Percentiles rank a stretch among this genome's conserved stretches.
These are phyloP conservation scores for Gobio occitaniae DNA, from an alignment of 2,797 vertebrate species.

Conservation along the genomic window DNA sequence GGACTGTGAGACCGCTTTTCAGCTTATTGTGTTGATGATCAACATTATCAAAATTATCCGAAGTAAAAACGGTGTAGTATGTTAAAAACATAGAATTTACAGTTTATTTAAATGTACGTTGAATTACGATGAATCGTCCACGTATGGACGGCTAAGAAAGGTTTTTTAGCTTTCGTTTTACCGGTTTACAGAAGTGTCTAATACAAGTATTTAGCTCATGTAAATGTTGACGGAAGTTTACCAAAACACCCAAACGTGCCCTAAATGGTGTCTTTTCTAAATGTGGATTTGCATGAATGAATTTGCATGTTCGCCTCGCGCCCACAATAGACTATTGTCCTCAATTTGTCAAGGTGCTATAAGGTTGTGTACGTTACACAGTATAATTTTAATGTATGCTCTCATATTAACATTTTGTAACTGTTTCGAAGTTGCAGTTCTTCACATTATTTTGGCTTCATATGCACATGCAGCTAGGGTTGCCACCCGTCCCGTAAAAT, in stretches of 20 bases:
- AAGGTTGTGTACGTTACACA: background rate
- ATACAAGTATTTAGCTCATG: background rate
- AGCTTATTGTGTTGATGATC: background rate
- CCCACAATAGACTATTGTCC: slow-evolving; percentile 2
- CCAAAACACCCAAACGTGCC: slow-evolving; percentile 13
- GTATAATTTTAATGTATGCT: background rate
- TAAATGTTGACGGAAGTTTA: slow-evolving; percentile 52
- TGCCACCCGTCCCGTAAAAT: too few relatives aligned
- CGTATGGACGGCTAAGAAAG: background rate
- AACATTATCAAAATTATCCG: background rate
- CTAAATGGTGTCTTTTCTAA: slow-evolving; percentile 23
- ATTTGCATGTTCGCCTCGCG: slow-evolving; percentile 28
- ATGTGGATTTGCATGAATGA: slow-evolving; percentile 11
- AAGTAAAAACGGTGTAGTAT: background rate
- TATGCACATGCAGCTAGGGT: background rate
- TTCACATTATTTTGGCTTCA: background rate
- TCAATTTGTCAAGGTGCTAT: background rate
- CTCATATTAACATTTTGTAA: background rate
- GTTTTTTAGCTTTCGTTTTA: slow-evolving; percentile 3
- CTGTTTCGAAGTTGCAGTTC: background rate
- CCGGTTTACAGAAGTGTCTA: background rate
- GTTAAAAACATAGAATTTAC: background rate
- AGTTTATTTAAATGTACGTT: background rate
- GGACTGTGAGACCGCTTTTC: background rate
- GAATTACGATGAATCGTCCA: background rate